Percentiles rank a stretch among this genome's conserved stretches.
Evolutionary conservation across 2,113 vertebrate genomes (phyloP).

Genomic region (Callopanchax toddi): DNA sequence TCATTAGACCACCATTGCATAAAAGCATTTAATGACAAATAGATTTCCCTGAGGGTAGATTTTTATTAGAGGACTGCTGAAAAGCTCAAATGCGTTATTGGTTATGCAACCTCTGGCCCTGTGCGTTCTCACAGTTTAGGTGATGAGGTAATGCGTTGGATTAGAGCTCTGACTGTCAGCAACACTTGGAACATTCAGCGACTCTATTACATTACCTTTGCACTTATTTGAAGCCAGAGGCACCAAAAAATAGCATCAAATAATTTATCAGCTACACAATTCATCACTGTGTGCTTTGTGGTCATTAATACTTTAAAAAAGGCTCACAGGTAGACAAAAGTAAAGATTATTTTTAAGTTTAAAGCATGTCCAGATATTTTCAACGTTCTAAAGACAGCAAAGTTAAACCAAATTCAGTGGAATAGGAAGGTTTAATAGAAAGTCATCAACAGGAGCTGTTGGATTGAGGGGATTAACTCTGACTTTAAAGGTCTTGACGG

Average conservation of each 20-base stretch:
- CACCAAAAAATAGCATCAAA: conserved; percentile 39
- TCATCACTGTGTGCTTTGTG: conserved; percentile 7
- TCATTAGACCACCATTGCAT: too few relatives aligned
- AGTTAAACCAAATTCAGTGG: too few relatives aligned
- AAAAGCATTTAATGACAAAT: too few relatives aligned
- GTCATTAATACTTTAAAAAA: conserved; percentile 15
- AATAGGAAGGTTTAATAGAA: neutral
- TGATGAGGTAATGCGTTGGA: conserved; percentile 40
- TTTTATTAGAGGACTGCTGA: neutral
- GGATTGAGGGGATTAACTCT: conserved; percentile 11
- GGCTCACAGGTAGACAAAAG: conserved; percentile 15
- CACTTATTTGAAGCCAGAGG: conserved; percentile 26
- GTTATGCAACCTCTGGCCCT: conserved; percentile 10
- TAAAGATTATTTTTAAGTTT: conserved; percentile 2
- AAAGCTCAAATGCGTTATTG: conserved; percentile 13
- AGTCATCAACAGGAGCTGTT: conserved; percentile 1
- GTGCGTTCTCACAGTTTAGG: conserved; percentile 15
- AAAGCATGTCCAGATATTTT: neutral
- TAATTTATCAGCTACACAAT: conserved; percentile 35
- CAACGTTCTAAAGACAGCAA: too few relatives aligned
- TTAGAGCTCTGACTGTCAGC: conserved; percentile 21
- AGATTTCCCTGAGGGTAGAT: neutral
- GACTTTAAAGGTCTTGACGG: conserved; percentile 16
- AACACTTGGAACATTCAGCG: conserved; percentile 30
- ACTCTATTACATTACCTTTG: conserved; percentile 19